Evolutionary conservation across 2,113 vertebrate species (phyloP), one percentile per base, ranked within the genome.

Genomic region (Cyanoramphus novaezelandiae): DNA sequence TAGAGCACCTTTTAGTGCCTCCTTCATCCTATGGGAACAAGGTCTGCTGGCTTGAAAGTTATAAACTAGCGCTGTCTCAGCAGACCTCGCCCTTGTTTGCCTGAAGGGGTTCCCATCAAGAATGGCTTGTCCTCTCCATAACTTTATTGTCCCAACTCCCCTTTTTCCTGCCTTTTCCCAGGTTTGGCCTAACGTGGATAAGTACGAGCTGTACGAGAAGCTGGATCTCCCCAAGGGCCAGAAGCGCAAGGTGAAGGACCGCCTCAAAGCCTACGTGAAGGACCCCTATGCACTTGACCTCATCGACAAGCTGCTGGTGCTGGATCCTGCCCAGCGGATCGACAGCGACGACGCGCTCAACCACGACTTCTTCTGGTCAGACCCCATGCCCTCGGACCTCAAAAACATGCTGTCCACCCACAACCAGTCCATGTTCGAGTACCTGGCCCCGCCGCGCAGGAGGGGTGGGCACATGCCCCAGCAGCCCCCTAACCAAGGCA

Each of bases 331-430:
- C 1, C 99, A 99, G 96, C 98, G 99, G 59, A 99, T 97, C 0
- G 99, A 99, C 98, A 99, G 99, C 0, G 99, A 99, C 0, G 99
- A 99, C 0, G 99, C 99, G 0, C 98, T 99, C 68, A 99, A 99
- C 97, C 99, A 99, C 0, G 99, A 99, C 97, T 99, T 99, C 98
- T 99, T 99, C 98, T 99, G 99, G 99, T 99, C 99, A 0, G 99
- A 99, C 97, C 99, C 99, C 46, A 99, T 99, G 99, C 99, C 99
- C 3, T 99, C 99, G 0, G 99, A 99, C 97, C 98, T 99, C 82
- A 99, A 99, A 96, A 99, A 99, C 98, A 99, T 99, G 99, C 98
- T 99, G 19, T 99, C 99, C 76, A 99, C 99, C 2, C 99, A 99
- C 97, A 99, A 99, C 98, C 99, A 99, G 3, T 99, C 99, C 92